Percentiles rank a stretch among this genome's conserved stretches.
Evolutionary conservation across 2,113 vertebrate genomes (phyloP).

Genomic region (Chaetura pelagica): DNA sequence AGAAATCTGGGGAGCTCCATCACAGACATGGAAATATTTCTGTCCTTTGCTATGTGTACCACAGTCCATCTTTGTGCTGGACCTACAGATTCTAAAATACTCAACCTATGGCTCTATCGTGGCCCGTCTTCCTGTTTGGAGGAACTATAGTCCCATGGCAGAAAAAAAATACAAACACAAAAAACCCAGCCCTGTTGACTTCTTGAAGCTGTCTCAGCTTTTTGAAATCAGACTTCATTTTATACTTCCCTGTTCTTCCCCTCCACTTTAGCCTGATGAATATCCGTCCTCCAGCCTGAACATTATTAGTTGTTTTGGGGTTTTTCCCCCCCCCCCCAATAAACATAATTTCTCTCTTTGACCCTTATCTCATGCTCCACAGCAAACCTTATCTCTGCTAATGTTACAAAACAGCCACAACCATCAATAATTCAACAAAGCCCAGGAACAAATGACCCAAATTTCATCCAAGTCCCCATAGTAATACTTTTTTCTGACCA

Average conservation of each 20-base stretch:
- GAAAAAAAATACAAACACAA: background rate
- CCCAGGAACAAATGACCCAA: background rate
- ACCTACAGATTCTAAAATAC: background rate
- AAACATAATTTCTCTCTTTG: background rate
- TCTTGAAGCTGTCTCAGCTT: background rate
- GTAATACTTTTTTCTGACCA: background rate
- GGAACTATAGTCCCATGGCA: background rate
- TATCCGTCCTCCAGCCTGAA: background rate
- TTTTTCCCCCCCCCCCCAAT: accelerated
- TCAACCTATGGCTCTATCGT: background rate
- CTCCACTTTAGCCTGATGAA: background rate
- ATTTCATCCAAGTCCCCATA: background rate
- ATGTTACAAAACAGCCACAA: background rate
- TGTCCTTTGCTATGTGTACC: background rate
- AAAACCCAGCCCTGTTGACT: background rate
- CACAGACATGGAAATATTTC: background rate
- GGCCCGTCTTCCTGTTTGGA: background rate
- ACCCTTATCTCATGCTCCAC: background rate
- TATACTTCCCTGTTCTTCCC: background rate
- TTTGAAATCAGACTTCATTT: background rate
- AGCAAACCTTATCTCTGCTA: background rate
- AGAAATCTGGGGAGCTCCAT: background rate
- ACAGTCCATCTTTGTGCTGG: background rate
- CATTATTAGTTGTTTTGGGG: background rate
- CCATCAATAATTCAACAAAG: background rate